phyloP scores from a whole-genome alignment of 2,797 vertebrate species.

The Eospalax fontanierii region DNA sequence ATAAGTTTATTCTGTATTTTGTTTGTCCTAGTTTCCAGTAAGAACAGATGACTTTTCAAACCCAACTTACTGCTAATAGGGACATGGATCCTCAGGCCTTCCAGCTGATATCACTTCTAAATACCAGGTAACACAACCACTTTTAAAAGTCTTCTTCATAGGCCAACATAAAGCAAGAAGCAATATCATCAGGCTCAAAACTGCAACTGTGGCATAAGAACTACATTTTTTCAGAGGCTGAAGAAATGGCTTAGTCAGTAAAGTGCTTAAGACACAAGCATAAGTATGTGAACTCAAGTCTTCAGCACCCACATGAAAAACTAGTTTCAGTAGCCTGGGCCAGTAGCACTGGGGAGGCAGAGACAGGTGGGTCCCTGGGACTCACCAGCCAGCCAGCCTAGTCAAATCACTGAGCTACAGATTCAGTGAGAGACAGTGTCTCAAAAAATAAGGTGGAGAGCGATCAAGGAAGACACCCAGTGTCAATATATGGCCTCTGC shows the following conservation, averaged over 20 bases:
- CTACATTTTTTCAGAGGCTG: neutral
- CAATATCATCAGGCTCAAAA: neutral
- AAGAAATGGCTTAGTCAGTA: too few species aligned
- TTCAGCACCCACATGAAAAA: neutral
- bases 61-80: neutral
- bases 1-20: neutral
- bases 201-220: neutral
- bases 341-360: neutral
- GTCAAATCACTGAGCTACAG: too few species aligned
- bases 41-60: constrained; percentile 53
- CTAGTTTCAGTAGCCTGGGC: neutral
- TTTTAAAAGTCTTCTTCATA: constrained; percentile 17
- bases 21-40: neutral
- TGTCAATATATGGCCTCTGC: too few species aligned
- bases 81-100: neutral
- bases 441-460: too few species aligned
- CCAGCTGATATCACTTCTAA: neutral
- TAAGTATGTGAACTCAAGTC: neutral
- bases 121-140: neutral
- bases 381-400: too few species aligned
- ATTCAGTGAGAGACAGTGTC: too few species aligned
- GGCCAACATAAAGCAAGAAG: neutral
- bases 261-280: neutral
- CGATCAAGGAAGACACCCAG: too few species aligned
- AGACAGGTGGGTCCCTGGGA: too few species aligned